Percentiles rank a stretch among this genome's conserved stretches.
phyloP scores from a whole-genome alignment of 2,113 vertebrate genomes.

The Chaenogobius annularis region DNA sequence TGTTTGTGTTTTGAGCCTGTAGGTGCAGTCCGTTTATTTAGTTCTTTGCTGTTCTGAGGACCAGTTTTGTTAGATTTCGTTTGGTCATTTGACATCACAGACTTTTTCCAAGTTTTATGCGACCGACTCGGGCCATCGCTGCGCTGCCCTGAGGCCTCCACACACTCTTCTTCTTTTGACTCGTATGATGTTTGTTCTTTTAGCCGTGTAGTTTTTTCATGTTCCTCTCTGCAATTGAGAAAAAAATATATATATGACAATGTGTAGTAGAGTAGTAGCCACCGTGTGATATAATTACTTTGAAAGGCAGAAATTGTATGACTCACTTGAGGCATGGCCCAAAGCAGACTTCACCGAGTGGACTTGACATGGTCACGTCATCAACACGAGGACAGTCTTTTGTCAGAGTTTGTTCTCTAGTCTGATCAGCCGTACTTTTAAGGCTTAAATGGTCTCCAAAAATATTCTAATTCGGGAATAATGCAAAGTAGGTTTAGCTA shows the following conservation, averaged over 20 bases:
- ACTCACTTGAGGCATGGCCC: constrained; percentile 80
- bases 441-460: constrained; percentile 21
- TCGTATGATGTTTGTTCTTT: constrained; percentile 75
- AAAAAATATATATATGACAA: neutral
- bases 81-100: constrained; percentile 69
- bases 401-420: constrained; percentile 46
- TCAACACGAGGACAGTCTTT: constrained; percentile 12
- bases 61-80: constrained; percentile 43
- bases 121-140: constrained; percentile 76
- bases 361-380: constrained; percentile 47
- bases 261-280: neutral
- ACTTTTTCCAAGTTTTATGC: constrained; percentile 70
- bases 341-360: constrained; percentile 69
- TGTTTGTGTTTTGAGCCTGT: constrained; percentile 32
- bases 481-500: neutral
- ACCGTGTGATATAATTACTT: neutral
- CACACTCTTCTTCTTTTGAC: constrained; percentile 77
- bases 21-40: constrained; percentile 38
- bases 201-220: constrained; percentile 63
- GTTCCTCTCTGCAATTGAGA: constrained; percentile 60
- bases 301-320: neutral
- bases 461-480: constrained; percentile 28
- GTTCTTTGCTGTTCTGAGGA: constrained; percentile 46
- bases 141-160: constrained; percentile 73
- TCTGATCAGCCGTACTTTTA: constrained; percentile 40